These are phyloP conservation scores for Coregonus clupeaformis DNA, from an alignment of 2,113 vertebrate species.

Conservation along the genomic window DNA sequence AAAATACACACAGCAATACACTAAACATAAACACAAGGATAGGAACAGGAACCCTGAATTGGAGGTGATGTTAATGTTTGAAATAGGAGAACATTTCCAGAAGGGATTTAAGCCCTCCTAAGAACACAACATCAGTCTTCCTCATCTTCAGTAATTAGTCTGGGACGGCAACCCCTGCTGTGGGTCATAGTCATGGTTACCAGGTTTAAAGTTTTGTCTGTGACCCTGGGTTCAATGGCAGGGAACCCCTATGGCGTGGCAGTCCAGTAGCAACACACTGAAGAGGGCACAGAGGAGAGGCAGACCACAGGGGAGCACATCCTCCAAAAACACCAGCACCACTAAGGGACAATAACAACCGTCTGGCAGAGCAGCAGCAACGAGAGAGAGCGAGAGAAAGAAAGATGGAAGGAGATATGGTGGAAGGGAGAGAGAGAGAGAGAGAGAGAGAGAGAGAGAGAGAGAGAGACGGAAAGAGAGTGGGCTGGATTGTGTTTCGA, in stretches of 20 bases:
- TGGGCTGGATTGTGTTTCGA: constrained; percentile 66
- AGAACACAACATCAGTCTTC: constrained; percentile 53
- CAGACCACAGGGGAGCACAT: too few species aligned
- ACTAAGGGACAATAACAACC: constrained; percentile 3
- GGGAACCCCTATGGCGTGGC: background rate
- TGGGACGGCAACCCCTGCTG: background rate
- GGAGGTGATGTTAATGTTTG: constrained; percentile 10
- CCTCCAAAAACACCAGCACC: background rate
- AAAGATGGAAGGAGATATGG: too few species aligned
- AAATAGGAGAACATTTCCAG: background rate
- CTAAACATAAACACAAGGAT: constrained; percentile 12
- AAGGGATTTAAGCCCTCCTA: constrained; percentile 13
- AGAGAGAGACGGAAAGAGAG: constrained; percentile 8
- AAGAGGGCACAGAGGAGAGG: too few species aligned
- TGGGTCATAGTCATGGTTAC: constrained; percentile 8
- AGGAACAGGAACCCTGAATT: constrained; percentile 23
- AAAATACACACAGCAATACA: constrained; percentile 34
- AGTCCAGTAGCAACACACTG: constrained; percentile 38
- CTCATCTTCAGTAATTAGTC: constrained; percentile 19
- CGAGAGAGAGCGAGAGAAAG: too few species aligned
- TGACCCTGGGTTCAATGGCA: background rate
- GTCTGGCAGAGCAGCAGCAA: too few species aligned
- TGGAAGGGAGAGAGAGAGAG: too few species aligned
- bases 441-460: background rate
- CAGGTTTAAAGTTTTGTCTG: constrained; percentile 19